phyloP scores from a whole-genome alignment of 2,113 vertebrate genomes.

The Picathartes gymnocephalus region DNA sequence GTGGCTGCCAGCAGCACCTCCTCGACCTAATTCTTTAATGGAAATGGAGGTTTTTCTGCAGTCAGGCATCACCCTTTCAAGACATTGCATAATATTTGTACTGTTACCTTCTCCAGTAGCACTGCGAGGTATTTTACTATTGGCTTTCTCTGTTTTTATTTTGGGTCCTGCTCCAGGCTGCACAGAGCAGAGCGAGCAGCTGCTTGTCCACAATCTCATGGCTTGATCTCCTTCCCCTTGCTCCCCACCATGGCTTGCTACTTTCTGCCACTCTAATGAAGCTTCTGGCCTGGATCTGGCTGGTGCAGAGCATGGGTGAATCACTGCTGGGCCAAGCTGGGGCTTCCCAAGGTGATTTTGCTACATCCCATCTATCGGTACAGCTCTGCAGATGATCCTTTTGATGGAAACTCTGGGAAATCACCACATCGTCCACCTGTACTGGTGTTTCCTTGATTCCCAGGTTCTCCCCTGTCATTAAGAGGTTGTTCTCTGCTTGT shows the following conservation, averaged over 20 bases:
- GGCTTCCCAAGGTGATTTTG: not conserved
- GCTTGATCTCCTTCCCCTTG: not conserved
- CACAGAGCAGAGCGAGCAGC: not conserved
- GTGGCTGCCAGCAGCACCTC: not conserved
- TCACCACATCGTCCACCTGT: not conserved
- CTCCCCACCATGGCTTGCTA: not conserved
- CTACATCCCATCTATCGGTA: not conserved
- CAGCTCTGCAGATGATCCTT: not conserved
- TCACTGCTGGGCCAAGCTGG: not conserved
- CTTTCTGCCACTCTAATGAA: not conserved
- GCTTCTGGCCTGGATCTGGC: not conserved
- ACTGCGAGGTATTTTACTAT: not conserved
- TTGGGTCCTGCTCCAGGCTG: not conserved
- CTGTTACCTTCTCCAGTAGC: not conserved
- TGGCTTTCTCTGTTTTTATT: not conserved
- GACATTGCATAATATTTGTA: not conserved
- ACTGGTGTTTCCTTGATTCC: not conserved
- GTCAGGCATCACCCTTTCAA: not conserved
- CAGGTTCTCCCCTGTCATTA: not conserved
- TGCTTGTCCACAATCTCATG: fast-evolving
- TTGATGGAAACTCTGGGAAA: not conserved
- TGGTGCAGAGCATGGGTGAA: not conserved
- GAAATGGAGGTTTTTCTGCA: not conserved
- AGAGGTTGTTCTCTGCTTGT: not conserved
- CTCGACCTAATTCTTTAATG: not conserved